phyloP scores from a whole-genome alignment of 2,113 vertebrate species.

The Leucopternis melanops region DNA sequence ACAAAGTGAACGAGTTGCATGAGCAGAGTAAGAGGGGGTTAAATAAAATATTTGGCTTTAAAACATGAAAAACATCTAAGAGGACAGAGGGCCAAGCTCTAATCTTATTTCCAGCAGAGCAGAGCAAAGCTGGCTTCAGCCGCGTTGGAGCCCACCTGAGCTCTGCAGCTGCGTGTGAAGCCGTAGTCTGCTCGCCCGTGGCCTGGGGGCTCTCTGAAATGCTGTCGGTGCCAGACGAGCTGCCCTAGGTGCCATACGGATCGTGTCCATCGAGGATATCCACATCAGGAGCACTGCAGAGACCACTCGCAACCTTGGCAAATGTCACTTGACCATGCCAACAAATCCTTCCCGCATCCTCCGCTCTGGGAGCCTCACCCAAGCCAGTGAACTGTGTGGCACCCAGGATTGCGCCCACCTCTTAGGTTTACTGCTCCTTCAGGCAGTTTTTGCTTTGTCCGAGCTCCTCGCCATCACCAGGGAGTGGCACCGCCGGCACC shows the following conservation, averaged over 20 bases:
- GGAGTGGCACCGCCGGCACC: background rate
- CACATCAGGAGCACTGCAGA: background rate
- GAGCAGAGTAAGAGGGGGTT: background rate
- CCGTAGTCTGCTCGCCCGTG: background rate
- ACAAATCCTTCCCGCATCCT: background rate
- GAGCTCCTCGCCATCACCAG: background rate
- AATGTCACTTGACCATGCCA: background rate
- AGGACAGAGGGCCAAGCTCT: background rate
- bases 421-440: background rate
- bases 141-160: background rate
- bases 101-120: background rate
- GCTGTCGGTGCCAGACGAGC: background rate
- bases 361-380: background rate
- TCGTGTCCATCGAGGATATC: fast-evolving
- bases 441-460: background rate
- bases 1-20: fast-evolving
- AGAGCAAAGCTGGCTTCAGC: background rate
- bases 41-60: background rate
- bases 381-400: background rate
- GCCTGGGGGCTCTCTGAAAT: background rate
- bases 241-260: background rate
- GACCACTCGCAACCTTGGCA: background rate
- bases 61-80: background rate
- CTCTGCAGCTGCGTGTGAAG: background rate
- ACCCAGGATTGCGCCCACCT: background rate